phyloP scores from a whole-genome alignment of 2,797 vertebrate genomes.

The Sus cebifrons region DNA sequence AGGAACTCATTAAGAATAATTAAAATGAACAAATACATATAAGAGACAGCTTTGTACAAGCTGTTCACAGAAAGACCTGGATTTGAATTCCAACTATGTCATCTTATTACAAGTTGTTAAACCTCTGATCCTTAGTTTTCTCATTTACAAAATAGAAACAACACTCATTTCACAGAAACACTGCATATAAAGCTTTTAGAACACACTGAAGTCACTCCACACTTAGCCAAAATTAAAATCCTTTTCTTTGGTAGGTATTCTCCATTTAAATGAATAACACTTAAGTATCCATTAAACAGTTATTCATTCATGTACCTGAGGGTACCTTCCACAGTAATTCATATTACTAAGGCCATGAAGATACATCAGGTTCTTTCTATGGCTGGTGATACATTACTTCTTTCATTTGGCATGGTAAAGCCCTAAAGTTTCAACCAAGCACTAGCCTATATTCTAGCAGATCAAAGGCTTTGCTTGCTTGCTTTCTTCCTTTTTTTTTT shows the following conservation, averaged over 20 bases:
- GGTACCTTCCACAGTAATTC: neutral
- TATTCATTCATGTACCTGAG: neutral
- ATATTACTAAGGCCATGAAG: neutral
- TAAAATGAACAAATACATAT: conserved; percentile 6
- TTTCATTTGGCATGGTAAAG: neutral
- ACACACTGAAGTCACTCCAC: neutral
- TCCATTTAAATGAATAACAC: neutral
- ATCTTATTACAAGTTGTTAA: conserved; percentile 3
- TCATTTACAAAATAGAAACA: neutral
- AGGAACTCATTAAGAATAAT: neutral
- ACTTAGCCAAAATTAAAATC: conserved; percentile 39
- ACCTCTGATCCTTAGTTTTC: conserved; percentile 1
- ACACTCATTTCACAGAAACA: conserved; percentile 7
- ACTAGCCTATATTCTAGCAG: neutral
- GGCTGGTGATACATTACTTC: neutral
- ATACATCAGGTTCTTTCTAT: neutral
- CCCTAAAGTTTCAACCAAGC: neutral
- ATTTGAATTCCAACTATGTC: neutral
- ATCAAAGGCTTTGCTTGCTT: neutral
- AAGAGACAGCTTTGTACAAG: neutral
- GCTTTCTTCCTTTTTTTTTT: neutral
- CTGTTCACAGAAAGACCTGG: neutral
- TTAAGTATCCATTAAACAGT: neutral
- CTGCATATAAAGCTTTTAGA: neutral
- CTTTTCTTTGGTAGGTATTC: neutral